Percentiles rank a stretch among this genome's conserved stretches.
Conservation (phyloP, 2,797 vertebrate species). For the Lepus townsendii region DNA sequence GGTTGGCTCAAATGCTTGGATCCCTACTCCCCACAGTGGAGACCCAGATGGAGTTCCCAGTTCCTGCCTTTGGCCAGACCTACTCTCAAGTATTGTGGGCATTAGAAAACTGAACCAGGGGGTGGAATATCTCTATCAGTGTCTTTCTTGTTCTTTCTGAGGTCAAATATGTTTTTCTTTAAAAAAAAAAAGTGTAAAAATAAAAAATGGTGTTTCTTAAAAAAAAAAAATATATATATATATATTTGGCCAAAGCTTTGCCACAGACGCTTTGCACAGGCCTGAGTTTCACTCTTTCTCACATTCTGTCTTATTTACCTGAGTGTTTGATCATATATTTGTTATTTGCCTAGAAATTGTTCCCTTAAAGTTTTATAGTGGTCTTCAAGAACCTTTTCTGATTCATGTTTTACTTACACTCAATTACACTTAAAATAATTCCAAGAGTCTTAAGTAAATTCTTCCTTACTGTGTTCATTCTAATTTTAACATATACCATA, state of each 20-base stretch:
- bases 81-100: no score
- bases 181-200: no score
- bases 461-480: background rate
- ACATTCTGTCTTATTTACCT: background rate
- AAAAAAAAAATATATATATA: background rate
- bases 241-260: background rate
- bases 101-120: no score
- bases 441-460: background rate
- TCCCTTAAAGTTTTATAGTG: background rate
- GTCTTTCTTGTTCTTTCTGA: no score
- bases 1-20: no score
- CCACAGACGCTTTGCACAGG: background rate
- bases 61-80: no score
- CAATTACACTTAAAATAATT: background rate
- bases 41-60: no score
- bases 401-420: slow-evolving; percentile 15
- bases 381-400: background rate
- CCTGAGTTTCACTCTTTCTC: background rate
- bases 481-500: background rate
- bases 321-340: background rate
- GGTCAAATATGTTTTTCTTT: no score
- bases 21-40: no score
- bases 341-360: background rate
- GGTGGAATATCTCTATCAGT: no score
- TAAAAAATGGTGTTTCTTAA: no score